Base-by-base conservation (phyloP, 2,888 invertebrate genomes). In the Gisinianus flammeolus region DNA sequence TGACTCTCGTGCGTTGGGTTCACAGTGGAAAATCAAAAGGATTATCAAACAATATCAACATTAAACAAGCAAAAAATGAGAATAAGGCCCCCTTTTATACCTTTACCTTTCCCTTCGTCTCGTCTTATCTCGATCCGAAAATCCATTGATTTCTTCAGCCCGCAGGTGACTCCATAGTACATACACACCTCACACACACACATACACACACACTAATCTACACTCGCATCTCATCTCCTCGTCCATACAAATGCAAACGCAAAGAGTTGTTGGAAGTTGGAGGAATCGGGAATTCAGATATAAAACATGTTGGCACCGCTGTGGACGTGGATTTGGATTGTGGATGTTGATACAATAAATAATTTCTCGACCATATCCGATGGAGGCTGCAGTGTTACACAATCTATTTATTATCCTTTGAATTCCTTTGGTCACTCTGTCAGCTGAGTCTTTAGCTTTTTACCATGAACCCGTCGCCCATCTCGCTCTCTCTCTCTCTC, bases 31-130 rank as follows among this genome's bases (percentile, higher is more conserved):
- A 73, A 73, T 73, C 73, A 73, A 73, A 58, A 73, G 73, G 73
- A 73, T 73, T 73, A 73, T 73, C 73, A 62, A 73, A 73, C 73
- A 73, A 73, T 62, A 72, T 72, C 72, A 73, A 64, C 35, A 73
- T 73, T n/a, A 73, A 73, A 33, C 33, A 28, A 62, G 35, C 62
- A 73, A 73, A 73, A 73, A 73, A 73, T 22, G 4, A 8, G 58
- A 33, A 28, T 31, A 71, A 69, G 69, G 28, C 44, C 8, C 70
- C 26, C 54, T 70, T 70, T n/a, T n/a, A n/a, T 44, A 44, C 44
- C 44, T 19, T 44, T 19, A 1, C 44, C 3, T 44, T 44, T 12
- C 19, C 44, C 19, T 12, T 35, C 12, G 35, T 12, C 35, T 35
- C 12, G 35, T 35, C 6, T 35, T 35, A 35, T 62, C 24, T 28